Evolutionary conservation across 2,888 invertebrate species (phyloP).

Genomic region (Pyrrhia umbra): DNA sequence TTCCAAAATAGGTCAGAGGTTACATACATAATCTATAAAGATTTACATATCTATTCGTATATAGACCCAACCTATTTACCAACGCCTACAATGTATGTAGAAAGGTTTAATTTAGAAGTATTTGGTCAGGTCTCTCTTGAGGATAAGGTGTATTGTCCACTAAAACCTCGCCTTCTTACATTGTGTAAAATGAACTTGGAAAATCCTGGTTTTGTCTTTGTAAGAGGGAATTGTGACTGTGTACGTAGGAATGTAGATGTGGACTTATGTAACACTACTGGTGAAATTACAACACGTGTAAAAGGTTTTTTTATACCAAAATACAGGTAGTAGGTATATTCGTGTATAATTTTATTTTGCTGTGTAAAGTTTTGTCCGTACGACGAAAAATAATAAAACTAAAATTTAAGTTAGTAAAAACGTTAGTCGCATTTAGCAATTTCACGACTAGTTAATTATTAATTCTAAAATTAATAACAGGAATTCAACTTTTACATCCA

Average conservation of each 20-base stretch:
- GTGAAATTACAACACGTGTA: neutral
- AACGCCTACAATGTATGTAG: slow-evolving; percentile 5
- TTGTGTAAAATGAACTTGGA: slow-evolving; percentile 31
- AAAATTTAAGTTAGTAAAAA: too few species aligned
- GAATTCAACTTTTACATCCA: too few species aligned
- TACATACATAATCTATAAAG: neutral
- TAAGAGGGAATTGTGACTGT: neutral
- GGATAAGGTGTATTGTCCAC: slow-evolving; percentile 38
- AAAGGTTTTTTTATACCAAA: neutral
- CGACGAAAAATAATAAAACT: too few species aligned
- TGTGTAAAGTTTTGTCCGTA: too few species aligned
- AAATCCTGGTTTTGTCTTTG: slow-evolving; percentile 21
- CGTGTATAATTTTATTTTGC: neutral
- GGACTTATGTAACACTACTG: neutral
- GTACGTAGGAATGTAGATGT: neutral
- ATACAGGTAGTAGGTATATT: neutral
- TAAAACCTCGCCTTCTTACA: slow-evolving; percentile 21
- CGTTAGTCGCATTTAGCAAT: too few species aligned
- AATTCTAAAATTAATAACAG: too few species aligned
- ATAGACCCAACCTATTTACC: slow-evolving; percentile 21
- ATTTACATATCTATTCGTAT: slow-evolving; percentile 11
- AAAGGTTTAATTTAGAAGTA: slow-evolving; percentile 55
- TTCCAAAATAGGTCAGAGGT: neutral
- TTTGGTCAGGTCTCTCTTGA: slow-evolving; percentile 49
- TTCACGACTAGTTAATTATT: too few species aligned